Evolutionary conservation across 2,888 invertebrate genomes (phyloP).

Genomic region (Ophonus ardosiacus): DNA sequence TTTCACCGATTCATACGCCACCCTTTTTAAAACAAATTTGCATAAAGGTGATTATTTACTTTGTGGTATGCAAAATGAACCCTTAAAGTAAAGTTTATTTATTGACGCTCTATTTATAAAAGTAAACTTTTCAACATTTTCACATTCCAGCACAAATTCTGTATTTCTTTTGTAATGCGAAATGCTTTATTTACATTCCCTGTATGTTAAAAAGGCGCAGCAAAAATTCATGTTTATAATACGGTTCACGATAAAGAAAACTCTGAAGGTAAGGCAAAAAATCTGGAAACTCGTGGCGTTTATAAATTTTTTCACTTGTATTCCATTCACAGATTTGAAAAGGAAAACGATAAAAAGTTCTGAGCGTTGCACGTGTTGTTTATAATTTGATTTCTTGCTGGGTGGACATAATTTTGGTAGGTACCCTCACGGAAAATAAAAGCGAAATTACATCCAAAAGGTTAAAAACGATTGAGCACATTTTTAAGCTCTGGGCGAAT

Average conservation of each 20-base stretch:
- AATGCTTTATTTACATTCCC: slow-evolving; percentile 10
- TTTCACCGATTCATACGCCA: no score
- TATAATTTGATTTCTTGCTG: slow-evolving; percentile 50
- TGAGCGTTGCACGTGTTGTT: slow-evolving; percentile 26
- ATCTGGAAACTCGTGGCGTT: background rate
- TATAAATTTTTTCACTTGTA: slow-evolving; percentile 29
- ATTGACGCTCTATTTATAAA: no score
- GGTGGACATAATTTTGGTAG: slow-evolving; percentile 16
- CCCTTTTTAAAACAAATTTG: no score
- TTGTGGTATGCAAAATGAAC: no score
- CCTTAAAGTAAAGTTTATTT: no score
- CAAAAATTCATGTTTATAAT: slow-evolving; percentile 32
- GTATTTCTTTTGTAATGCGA: background rate
- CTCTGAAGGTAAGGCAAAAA: slow-evolving; percentile 4
- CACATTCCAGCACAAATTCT: background rate
- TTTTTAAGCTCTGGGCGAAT: slow-evolving; percentile 21
- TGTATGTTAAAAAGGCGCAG: background rate
- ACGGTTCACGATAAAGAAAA: background rate
- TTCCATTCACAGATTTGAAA: slow-evolving; percentile 38
- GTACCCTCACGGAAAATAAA: slow-evolving; percentile 37
- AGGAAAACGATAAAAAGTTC: slow-evolving; percentile 31
- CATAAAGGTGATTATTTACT: no score
- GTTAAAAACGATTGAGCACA: slow-evolving; percentile 30
- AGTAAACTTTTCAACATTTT: background rate
- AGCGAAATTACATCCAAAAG: slow-evolving; percentile 24